phyloP scores from a whole-genome alignment of 2,888 invertebrate species.

The Griposia aprilina region DNA sequence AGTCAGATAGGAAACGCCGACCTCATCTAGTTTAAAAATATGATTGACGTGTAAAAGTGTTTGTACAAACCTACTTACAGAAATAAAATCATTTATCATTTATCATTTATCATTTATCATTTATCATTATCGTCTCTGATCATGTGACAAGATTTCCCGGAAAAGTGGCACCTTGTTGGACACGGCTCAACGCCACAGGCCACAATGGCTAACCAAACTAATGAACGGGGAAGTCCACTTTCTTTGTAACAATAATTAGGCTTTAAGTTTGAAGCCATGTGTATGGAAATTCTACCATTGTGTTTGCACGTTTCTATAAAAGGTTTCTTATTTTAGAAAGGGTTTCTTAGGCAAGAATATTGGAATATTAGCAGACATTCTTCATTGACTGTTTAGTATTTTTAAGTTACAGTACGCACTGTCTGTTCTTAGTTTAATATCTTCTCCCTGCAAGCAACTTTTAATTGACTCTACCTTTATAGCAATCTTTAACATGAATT shows the following conservation, averaged over 20 bases:
- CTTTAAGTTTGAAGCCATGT: slow-evolving; percentile 32
- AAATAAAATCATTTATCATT: too few relatives aligned
- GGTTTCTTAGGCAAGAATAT: not conserved
- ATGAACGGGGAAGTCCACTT: slow-evolving; percentile 63
- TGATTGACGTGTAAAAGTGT: too few relatives aligned
- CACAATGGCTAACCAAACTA: slow-evolving; percentile 64
- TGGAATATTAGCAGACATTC: not conserved
- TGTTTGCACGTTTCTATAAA: not conserved
- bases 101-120: too few relatives aligned
- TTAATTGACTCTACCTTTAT: not conserved
- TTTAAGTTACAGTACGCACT: not conserved
- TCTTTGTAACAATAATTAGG: slow-evolving; percentile 27
- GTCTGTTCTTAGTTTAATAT: not conserved
- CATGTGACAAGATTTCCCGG: slow-evolving; percentile 62
- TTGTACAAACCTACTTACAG: too few relatives aligned
- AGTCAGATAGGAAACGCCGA: too few relatives aligned
- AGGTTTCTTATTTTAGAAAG: slow-evolving; percentile 18
- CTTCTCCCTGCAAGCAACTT: not conserved
- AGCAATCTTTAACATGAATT: not conserved
- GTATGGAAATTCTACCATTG: slow-evolving; percentile 2
- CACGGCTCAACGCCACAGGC: slow-evolving; percentile 48
- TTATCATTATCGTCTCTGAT: slow-evolving; percentile 56
- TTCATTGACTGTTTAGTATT: not conserved
- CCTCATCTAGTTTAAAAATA: too few relatives aligned
- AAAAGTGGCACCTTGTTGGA: slow-evolving; percentile 59